Conservation (phyloP, 2,113 vertebrate genomes). For the Neolamprologus ventralis region DNA sequence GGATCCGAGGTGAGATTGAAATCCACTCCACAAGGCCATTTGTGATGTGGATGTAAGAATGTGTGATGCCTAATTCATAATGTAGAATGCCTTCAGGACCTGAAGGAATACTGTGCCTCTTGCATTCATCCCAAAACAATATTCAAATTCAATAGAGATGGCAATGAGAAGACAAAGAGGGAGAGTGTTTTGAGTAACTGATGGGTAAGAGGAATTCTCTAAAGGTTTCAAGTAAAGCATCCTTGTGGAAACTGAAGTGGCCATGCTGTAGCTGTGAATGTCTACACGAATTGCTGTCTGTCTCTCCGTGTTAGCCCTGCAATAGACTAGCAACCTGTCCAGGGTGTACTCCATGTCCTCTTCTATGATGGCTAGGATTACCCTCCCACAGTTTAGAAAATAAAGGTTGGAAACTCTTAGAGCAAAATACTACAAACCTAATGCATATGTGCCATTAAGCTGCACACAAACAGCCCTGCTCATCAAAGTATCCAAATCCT, state of each 20-base stretch:
- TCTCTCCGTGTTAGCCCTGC: not conserved
- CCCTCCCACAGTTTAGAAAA: not conserved
- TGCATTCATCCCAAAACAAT: constrained; percentile 13
- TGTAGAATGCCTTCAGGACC: constrained; percentile 18
- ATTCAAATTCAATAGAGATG: not conserved
- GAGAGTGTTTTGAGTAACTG: not conserved
- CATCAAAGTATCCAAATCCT: not conserved
- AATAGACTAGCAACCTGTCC: not conserved
- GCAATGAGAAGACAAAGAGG: not conserved
- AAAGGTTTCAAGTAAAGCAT: not conserved
- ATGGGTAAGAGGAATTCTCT: not conserved
- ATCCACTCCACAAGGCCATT: constrained; percentile 22
- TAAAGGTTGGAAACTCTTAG: not conserved
- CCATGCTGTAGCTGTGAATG: not conserved
- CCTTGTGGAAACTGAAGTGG: not conserved
- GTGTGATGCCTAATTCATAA: constrained; percentile 39
- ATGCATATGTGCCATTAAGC: not conserved
- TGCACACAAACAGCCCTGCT: not conserved
- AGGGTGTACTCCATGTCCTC: not conserved
- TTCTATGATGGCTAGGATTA: not conserved
- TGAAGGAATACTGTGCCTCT: not conserved
- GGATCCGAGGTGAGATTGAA: constrained; percentile 29
- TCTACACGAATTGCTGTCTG: not conserved
- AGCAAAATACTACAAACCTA: not conserved
- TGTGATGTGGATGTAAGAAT: constrained; percentile 19